Evolutionary conservation across 2,113 vertebrate genomes (phyloP).

Genomic region (Conger conger): DNA sequence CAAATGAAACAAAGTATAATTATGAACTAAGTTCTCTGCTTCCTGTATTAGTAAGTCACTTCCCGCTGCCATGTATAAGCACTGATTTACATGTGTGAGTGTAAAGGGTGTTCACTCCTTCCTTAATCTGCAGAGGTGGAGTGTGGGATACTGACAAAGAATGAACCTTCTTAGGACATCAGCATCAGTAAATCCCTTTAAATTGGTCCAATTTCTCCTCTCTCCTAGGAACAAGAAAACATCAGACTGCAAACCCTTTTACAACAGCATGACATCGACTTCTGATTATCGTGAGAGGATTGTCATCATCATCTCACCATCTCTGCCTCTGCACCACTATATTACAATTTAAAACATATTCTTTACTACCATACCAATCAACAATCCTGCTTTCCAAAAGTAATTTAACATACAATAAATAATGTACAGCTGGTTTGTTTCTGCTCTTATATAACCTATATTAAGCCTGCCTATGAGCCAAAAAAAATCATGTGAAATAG

Average conservation of each 20-base stretch:
- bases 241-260: slow-evolving; percentile 76
- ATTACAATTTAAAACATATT: not conserved
- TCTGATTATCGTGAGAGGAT: slow-evolving; percentile 23
- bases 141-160: not conserved
- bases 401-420: too few relatives aligned
- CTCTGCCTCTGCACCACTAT: not conserved
- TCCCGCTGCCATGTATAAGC: too few relatives aligned
- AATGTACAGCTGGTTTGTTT: too few relatives aligned
- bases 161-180: not conserved
- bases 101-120: too few relatives aligned
- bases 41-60: too few relatives aligned
- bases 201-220: not conserved
- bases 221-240: slow-evolving; percentile 82
- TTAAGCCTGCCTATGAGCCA: too few relatives aligned
- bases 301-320: not conserved
- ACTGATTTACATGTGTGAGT: too few relatives aligned
- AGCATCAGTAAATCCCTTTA: not conserved
- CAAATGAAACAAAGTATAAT: too few relatives aligned
- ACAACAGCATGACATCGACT: slow-evolving; percentile 67
- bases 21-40: too few relatives aligned
- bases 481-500: too few relatives aligned
- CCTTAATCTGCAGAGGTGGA: not conserved
- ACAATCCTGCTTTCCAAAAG: too few relatives aligned
- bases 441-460: not conserved
- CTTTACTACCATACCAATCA: not conserved